Conservation (phyloP, 2,888 invertebrate genomes). For the Acanthosepion pharaonis region DNA sequence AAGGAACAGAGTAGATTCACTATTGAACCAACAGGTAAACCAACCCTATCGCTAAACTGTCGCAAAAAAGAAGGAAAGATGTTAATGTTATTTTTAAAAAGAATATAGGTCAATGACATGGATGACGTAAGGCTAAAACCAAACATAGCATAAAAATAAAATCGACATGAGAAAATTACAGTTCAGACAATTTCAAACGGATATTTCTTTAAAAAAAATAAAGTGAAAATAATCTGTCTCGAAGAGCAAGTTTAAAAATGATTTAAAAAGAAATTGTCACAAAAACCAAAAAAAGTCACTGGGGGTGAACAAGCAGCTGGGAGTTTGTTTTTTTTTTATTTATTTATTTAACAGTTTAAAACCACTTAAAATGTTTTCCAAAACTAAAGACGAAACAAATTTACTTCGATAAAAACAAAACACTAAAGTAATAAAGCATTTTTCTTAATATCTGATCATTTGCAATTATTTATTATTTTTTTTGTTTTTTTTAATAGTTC, state of each 20-base stretch:
- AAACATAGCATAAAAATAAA: background rate
- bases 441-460: background rate
- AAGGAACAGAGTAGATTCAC: background rate
- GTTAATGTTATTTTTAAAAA: background rate
- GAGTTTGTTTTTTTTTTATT: background rate
- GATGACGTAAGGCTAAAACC: background rate
- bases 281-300: too few species aligned
- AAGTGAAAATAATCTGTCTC: background rate
- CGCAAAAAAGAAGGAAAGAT: background rate
- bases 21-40: too few species aligned
- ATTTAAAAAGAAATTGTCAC: too few species aligned
- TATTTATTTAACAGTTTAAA: too few species aligned
- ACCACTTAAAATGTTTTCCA: too few species aligned
- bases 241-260: too few species aligned
- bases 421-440: background rate
- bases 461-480: background rate
- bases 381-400: too few species aligned
- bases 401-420: background rate
- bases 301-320: too few species aligned
- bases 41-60: background rate
- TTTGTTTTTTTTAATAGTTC: background rate
- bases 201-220: background rate
- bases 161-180: background rate
- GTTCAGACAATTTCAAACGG: background rate
- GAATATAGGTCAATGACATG: constrained; percentile 13